Conservation (phyloP, 2,797 vertebrate species). For the Megalops cyprinoides region DNA sequence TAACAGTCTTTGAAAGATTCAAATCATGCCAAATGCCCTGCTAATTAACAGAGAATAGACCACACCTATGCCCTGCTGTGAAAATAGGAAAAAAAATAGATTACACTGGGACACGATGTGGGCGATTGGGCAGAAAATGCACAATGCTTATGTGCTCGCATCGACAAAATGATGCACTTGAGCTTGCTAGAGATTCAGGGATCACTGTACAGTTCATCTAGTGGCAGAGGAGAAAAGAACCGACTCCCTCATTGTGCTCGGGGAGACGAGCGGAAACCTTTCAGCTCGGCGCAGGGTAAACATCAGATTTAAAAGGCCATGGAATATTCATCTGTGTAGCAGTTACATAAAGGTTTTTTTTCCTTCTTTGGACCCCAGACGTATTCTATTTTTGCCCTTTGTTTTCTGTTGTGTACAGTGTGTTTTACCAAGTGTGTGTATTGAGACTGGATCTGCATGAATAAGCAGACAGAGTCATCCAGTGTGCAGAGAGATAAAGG, state of each 20-base stretch:
- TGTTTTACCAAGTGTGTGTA: conserved; percentile 48
- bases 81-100: background rate
- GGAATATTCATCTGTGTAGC: conserved; percentile 1
- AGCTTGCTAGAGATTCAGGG: background rate
- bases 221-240: background rate
- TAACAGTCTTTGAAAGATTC: background rate
- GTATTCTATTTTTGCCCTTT: background rate
- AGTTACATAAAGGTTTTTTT: conserved; percentile 10
- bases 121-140: background rate
- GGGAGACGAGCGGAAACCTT: background rate
- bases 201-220: conserved; percentile 8
- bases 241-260: background rate
- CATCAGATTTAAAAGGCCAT: background rate
- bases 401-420: conserved; percentile 7
- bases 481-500: background rate
- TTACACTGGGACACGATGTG: background rate
- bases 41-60: background rate
- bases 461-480: conserved; percentile 40
- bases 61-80: background rate
- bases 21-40: background rate
- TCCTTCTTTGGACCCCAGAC: conserved; percentile 1
- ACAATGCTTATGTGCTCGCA: background rate
- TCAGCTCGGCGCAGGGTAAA: background rate
- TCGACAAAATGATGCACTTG: background rate
- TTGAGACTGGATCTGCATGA: conserved; percentile 50